Evolutionary conservation across 2,113 vertebrate genomes (phyloP).

Genomic region (Pseudorectes ferrugineus): DNA sequence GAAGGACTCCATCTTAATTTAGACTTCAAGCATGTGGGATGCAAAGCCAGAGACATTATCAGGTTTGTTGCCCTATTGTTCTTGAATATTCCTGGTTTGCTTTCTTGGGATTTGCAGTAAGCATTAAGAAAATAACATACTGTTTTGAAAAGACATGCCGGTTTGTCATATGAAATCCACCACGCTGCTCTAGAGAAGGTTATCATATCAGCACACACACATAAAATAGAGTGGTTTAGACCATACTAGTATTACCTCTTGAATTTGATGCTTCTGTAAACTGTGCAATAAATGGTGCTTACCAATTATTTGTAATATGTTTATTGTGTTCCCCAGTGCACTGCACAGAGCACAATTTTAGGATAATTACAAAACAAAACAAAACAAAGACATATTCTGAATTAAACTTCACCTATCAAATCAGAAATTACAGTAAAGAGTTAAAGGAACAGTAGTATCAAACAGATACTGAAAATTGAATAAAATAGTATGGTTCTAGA

Average conservation of each 20-base stretch:
- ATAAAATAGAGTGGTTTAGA: neutral
- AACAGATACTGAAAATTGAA: neutral
- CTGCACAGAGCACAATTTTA: neutral
- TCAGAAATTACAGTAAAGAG: neutral
- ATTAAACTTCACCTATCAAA: neutral
- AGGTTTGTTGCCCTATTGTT: conserved; percentile 72
- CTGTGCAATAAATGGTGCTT: neutral
- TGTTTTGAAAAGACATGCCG: neutral
- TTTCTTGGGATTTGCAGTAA: neutral
- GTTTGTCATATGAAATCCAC: neutral
- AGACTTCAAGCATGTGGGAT: conserved; percentile 91
- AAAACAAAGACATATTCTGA: neutral
- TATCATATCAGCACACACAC: neutral
- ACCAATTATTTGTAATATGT: neutral
- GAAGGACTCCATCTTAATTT: conserved; percentile 89
- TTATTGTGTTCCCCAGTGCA: neutral
- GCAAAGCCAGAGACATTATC: conserved; percentile 94
- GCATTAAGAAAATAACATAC: neutral
- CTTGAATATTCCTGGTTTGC: neutral
- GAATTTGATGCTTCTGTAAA: neutral
- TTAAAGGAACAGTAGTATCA: neutral
- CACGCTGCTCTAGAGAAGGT: neutral
- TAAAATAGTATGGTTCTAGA: neutral
- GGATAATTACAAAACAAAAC: neutral
- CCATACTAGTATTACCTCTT: neutral